Evolutionary conservation across 2,888 invertebrate genomes (phyloP).

Genomic region (Danaus chrysippus): DNA sequence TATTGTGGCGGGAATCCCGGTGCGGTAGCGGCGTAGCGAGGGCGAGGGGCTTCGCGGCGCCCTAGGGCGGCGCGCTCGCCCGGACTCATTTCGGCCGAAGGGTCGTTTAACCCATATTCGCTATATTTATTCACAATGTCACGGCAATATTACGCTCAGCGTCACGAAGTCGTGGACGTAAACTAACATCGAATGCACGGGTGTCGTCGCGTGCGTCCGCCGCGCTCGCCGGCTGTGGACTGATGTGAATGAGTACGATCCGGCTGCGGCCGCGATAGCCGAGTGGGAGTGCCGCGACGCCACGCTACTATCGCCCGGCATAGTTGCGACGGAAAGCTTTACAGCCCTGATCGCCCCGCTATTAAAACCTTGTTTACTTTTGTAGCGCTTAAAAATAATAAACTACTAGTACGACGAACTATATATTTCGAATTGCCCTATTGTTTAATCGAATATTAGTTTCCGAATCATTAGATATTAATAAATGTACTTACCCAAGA

Average conservation of each 20-base stretch:
- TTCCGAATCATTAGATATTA: not conserved
- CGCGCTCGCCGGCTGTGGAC: constrained; percentile 71
- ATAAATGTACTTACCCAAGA: constrained; percentile 2
- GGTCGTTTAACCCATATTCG: constrained; percentile 87
- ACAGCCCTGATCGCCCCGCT: constrained; percentile 72
- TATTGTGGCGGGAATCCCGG: constrained; percentile 75
- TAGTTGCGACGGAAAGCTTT: constrained; percentile 74
- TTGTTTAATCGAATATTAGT: not conserved
- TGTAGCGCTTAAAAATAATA: constrained; percentile 42
- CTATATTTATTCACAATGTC: constrained; percentile 67
- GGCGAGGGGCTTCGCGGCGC: constrained; percentile 77
- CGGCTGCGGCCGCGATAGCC: constrained; percentile 59
- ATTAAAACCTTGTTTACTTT: constrained; percentile 74
- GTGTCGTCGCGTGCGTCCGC: constrained; percentile 61
- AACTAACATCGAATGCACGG: constrained; percentile 71
- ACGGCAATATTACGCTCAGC: constrained; percentile 68
- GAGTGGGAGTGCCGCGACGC: constrained; percentile 67
- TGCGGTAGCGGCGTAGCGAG: constrained; percentile 71
- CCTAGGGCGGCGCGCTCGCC: constrained; percentile 76
- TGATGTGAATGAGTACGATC: constrained; percentile 71
- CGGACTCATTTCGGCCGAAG: constrained; percentile 68
- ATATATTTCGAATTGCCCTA: not conserved
- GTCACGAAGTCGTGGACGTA: constrained; percentile 75
- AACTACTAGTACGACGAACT: constrained; percentile 11
- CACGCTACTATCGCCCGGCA: constrained; percentile 60